Evolutionary conservation across 2,888 invertebrate genomes (phyloP).

Genomic region (Autographa pulchrina): DNA sequence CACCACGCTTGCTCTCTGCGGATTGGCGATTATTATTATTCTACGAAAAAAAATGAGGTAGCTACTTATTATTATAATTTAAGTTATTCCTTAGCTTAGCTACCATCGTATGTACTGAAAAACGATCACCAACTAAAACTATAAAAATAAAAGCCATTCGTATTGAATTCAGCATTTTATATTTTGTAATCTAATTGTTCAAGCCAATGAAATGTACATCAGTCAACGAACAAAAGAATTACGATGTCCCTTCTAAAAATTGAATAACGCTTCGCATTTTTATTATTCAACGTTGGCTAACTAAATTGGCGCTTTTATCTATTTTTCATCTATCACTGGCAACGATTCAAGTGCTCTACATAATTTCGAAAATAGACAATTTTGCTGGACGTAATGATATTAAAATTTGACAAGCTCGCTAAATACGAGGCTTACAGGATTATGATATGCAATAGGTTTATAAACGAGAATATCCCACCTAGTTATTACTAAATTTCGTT

Average conservation of each 20-base stretch:
- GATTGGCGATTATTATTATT: too few species aligned
- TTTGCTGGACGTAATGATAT: neutral
- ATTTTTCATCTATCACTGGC: neutral
- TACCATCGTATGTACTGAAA: too few species aligned
- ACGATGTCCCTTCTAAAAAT: conserved; percentile 18
- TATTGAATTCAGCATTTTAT: conserved; percentile 32
- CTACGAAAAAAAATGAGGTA: too few species aligned
- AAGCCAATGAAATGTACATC: conserved; percentile 39
- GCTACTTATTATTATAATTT: too few species aligned
- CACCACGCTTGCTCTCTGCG: too few species aligned
- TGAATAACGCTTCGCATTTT: conserved; percentile 15
- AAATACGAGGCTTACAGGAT: too few species aligned
- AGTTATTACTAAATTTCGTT: neutral
- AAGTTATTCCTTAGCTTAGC: too few species aligned
- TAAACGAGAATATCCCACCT: neutral
- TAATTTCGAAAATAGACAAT: conserved; percentile 1
- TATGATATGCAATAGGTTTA: neutral
- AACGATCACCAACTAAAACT: too few species aligned
- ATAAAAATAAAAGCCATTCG: neutral
- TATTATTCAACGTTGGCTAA: conserved; percentile 18
- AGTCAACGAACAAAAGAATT: conserved; percentile 38
- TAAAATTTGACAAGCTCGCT: too few species aligned
- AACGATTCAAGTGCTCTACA: neutral
- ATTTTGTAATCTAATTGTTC: conserved; percentile 33
- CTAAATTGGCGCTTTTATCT: conserved; percentile 14